phyloP scores from a whole-genome alignment of 2,797 vertebrate genomes.

The Distichodus sexfasciatus region DNA sequence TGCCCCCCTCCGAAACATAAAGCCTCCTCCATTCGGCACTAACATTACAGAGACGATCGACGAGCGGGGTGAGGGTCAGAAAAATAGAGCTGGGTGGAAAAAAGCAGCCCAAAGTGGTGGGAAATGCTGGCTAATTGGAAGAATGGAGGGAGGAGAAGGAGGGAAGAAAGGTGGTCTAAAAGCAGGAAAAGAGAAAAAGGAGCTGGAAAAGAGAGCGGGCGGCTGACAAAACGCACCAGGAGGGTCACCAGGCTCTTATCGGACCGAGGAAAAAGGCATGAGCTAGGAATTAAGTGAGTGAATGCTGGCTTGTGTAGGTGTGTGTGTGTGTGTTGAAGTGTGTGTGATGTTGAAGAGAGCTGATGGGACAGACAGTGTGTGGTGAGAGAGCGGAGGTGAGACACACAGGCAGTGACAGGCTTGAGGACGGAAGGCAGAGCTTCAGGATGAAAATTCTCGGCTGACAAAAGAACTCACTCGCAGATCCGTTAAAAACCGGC shows the following conservation, averaged over 20 bases:
- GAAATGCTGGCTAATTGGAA: constrained; percentile 53
- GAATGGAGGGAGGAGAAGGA: constrained; percentile 6
- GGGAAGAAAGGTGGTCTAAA: constrained; percentile 53
- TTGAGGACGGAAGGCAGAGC: too few relatives aligned
- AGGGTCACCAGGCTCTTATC: constrained; percentile 36
- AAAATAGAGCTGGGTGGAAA: constrained; percentile 58
- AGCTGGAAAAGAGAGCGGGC: constrained; percentile 50
- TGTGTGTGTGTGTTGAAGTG: constrained; percentile 37
- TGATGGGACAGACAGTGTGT: constrained; percentile 58
- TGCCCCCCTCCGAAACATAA: constrained; percentile 38
- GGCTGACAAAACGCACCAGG: constrained; percentile 35
- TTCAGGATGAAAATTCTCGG: constrained; percentile 63
- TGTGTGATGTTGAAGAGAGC: constrained; percentile 48
- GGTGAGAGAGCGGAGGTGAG: constrained; percentile 55
- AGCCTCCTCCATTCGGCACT: constrained; percentile 53
- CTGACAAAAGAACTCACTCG: constrained; percentile 76
- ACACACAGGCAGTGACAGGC: constrained; percentile 59
- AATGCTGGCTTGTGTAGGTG: constrained; percentile 28
- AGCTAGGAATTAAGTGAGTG: constrained; percentile 44
- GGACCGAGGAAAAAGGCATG: constrained; percentile 26
- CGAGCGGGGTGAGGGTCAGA: constrained; percentile 54
- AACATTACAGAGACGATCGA: constrained; percentile 51
- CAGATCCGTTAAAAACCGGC: constrained; percentile 60
- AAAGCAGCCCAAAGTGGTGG: constrained; percentile 55
- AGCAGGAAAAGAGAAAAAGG: constrained; percentile 51